A percentile compares a stretch with the other conserved stretches of the same genome.
phyloP scores from a whole-genome alignment of 2,113 vertebrate species.

The Promerops cafer region DNA sequence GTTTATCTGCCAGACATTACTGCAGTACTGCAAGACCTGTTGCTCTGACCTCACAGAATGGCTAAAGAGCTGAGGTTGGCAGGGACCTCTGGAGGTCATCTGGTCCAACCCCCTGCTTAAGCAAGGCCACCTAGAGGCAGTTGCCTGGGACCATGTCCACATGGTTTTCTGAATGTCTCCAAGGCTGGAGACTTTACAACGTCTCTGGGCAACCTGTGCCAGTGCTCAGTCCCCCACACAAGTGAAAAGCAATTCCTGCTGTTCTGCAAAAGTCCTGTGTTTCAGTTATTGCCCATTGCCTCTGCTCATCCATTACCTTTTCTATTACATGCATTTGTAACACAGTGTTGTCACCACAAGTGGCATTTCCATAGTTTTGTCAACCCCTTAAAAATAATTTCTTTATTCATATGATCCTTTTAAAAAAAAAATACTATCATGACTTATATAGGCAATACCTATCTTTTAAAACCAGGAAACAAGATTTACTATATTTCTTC shows the following conservation, averaged over 20 bases:
- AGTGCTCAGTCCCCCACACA: not conserved
- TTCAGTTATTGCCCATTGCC: not conserved
- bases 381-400: not conserved
- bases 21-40: not conserved
- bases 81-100: not conserved
- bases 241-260: not conserved
- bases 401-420: not conserved
- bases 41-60: not conserved
- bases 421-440: not conserved
- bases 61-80: not conserved
- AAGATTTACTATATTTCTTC: not conserved
- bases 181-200: not conserved
- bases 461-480: not conserved
- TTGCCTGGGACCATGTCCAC: not conserved
- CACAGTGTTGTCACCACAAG: not conserved
- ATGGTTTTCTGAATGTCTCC: not conserved
- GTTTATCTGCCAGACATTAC: not conserved
- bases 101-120: not conserved
- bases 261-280: not conserved
- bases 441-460: not conserved
- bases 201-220: not conserved
- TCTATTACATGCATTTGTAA: not conserved
- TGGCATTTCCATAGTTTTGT: not conserved
- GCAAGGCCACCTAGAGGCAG: not conserved
- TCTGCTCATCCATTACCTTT: not conserved